Conservation (phyloP, 2,113 vertebrate species). For the Sardina pilchardus region DNA sequence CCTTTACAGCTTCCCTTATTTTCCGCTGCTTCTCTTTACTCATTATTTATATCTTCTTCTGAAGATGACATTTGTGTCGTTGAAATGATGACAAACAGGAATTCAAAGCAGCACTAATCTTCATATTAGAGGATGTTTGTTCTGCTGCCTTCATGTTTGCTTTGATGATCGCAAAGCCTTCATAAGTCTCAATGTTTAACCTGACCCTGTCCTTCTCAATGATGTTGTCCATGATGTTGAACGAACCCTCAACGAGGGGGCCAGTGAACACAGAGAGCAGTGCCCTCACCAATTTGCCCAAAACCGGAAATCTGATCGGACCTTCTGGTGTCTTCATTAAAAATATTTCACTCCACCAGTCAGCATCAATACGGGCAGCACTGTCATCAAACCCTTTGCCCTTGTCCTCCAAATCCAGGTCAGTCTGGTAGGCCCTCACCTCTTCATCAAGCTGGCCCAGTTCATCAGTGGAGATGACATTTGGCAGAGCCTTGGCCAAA, state of each 20-base stretch:
- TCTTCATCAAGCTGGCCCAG: no score
- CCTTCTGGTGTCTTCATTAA: no score
- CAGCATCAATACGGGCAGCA: no score
- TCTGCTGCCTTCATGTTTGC: conserved; percentile 29
- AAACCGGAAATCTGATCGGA: no score
- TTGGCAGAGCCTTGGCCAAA: no score
- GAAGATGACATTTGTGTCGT: conserved; percentile 33
- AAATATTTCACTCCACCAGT: no score
- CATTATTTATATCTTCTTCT: conserved; percentile 26
- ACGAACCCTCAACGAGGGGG: no score
- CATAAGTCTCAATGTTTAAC: conserved; percentile 42
- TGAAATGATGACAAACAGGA: conserved; percentile 28
- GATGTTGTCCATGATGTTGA: conserved; percentile 40
- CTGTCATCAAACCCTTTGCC: conserved; percentile 34
- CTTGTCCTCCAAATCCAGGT: no score
- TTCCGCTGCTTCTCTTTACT: conserved; percentile 29
- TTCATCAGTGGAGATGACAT: no score
- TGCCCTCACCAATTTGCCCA: no score
- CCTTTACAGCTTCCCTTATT: conserved; percentile 38
- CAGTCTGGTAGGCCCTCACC: no score
- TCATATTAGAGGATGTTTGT: conserved; percentile 23
- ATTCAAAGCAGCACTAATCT: conserved; percentile 29
- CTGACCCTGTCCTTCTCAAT: conserved; percentile 39
- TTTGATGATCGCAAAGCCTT: conserved; percentile 36
- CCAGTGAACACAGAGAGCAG: no score